Base-by-base conservation (phyloP, 2,888 invertebrate genomes). In the Pycnomerus fuliginosus region DNA sequence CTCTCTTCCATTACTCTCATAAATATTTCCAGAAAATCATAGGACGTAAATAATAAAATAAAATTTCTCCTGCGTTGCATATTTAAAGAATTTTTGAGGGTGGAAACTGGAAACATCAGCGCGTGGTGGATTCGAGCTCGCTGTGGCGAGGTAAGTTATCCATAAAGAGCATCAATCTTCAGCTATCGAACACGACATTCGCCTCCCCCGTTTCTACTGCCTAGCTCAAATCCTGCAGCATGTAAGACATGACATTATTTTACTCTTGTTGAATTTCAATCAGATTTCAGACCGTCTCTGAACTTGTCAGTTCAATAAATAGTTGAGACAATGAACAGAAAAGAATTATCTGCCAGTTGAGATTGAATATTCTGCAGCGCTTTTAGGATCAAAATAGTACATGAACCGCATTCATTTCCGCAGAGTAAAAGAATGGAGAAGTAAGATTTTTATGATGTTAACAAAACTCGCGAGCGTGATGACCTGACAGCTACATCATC, bases 121-220 rank as follows among this genome's bases (percentile, higher is more conserved):
- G 22, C 22, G 29, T 43, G 29, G 25, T 23, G 29, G 36, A 30
- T 37, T 36, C 28, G 32, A 35, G 24, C 33, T 45, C 22, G 39
- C 53, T 47, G 52, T 45, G 44, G 56, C 52, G 55, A 58, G 57
- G 60, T 52, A 61, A 62, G 55, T 61, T 64, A 62, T 60, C 64
- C 64, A 60, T 61, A 60, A 63, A 59, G 59, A 61, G 60, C 64
- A 65, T 65, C 65, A 65, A 65, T 65, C 65, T 65, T 64, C 58
- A 61, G 62, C 62, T 63, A 65, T 64, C 64, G 64, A 65, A 62
- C 62, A 64, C 63, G 64, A 63, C 63, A 50, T 49, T 38, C 31
- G 16, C 27, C 40, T 48, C 44, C 44, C 46, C 44, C 38, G 51
- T 25, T 40, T 37, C 39, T 44, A 46, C 45, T 49, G 48, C 50